Conservation (phyloP, 2,797 vertebrate species). For the Propithecus perrieri region DNA sequence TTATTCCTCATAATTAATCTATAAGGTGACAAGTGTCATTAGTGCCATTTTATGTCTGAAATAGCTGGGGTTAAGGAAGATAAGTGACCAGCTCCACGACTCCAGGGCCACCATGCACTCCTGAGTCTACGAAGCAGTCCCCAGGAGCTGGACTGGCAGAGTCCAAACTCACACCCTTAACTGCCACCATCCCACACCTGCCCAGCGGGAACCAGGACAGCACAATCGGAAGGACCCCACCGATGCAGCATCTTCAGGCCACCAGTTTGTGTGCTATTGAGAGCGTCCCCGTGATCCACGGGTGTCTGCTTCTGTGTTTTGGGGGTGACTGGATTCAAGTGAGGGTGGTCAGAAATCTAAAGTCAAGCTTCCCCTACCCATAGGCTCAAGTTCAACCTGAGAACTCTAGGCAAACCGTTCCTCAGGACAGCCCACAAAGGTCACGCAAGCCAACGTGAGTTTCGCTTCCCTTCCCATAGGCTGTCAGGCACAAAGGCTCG, state of each 20-base stretch:
- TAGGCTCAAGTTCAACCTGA: neutral
- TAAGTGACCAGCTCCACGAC: neutral
- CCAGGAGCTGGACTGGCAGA: neutral
- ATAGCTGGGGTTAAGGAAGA: neutral
- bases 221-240: neutral
- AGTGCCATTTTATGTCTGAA: neutral
- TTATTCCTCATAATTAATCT: neutral
- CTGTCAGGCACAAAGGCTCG: neutral
- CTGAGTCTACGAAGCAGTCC: rapidly evolving
- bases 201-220: neutral
- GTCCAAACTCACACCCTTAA: neutral
- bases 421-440: neutral
- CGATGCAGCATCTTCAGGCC: rapidly evolving
- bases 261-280: neutral
- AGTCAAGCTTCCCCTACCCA: neutral
- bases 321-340: neutral
- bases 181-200: neutral
- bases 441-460: neutral
- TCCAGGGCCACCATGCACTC: neutral
- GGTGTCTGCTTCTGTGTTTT: neutral
- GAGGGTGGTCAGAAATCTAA: neutral
- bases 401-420: neutral
- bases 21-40: neutral
- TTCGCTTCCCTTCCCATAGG: neutral
- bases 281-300: neutral